Conservation (phyloP, 2,888 invertebrate species). For the Ellobium chinense region DNA sequence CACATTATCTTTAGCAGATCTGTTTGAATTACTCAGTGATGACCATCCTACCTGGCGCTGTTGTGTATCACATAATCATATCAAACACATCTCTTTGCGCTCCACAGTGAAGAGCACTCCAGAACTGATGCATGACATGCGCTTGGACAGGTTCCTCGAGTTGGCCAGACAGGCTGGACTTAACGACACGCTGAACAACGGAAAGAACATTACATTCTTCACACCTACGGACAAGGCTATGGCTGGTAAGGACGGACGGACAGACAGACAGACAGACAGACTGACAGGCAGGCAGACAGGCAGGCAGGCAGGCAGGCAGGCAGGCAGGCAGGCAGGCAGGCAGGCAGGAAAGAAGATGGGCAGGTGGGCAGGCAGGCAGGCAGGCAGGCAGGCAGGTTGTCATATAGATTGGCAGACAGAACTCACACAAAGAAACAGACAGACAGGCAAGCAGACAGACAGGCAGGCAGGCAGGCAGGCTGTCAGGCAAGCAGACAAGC, state of each 20-base stretch:
- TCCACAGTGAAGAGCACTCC: conserved; percentile 38
- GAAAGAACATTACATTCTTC: conserved; percentile 80
- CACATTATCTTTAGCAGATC: no score
- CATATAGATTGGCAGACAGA: not conserved
- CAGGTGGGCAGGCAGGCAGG: not conserved
- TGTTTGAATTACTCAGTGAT: no score
- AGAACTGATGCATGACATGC: conserved; percentile 57
- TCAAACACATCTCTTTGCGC: no score
- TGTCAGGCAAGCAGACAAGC: not conserved
- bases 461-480: not conserved
- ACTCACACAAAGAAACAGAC: no score
- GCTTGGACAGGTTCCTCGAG: conserved; percentile 79
- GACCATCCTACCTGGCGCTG: not conserved
- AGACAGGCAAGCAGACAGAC: not conserved
- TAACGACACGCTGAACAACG: conserved; percentile 78
- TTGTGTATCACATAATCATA: not conserved
- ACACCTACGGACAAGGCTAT: conserved; percentile 81
- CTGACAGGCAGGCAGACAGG: not conserved
- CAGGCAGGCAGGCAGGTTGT: not conserved
- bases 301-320: not conserved
- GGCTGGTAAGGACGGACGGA: not conserved
- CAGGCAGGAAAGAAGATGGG: not conserved
- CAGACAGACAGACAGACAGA: not conserved
- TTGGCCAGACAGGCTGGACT: conserved; percentile 79
- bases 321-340: not conserved